These are phyloP conservation scores for Leucopternis melanops DNA, from an alignment of 2,113 vertebrate genomes.

Conservation along the genomic window DNA sequence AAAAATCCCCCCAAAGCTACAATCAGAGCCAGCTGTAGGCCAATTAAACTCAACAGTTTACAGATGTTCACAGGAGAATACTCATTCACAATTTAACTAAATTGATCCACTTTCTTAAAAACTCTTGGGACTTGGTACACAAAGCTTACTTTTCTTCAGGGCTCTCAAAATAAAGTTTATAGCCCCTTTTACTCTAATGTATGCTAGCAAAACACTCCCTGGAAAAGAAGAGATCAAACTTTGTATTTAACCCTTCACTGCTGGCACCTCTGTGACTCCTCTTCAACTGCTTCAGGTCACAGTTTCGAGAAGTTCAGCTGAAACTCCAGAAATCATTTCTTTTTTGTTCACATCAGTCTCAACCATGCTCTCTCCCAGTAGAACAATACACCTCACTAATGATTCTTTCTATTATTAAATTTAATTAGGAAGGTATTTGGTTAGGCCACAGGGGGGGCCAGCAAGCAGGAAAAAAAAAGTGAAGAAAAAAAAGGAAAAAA, in stretches of 20 bases:
- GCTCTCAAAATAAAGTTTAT: background rate
- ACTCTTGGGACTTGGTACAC: background rate
- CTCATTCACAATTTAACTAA: conserved; percentile 2
- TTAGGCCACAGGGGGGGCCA: background rate
- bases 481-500: too few relatives aligned
- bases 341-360: background rate
- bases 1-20: background rate
- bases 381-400: background rate
- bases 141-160: background rate
- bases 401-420: conserved; percentile 29
- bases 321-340: background rate
- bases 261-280: background rate
- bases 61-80: conserved; percentile 48
- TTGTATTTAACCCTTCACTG: background rate
- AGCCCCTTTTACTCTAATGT: background rate
- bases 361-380: background rate
- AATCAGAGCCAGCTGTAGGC: conserved; percentile 32
- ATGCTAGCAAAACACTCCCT: background rate
- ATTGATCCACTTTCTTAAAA: conserved; percentile 24
- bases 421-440: conserved; percentile 53
- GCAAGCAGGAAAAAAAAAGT: background rate
- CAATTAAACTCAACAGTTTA: conserved; percentile 42
- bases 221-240: background rate
- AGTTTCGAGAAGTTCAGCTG: background rate
- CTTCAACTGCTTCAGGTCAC: background rate